A percentile compares a stretch with the other conserved stretches of the same genome.
These are phyloP conservation scores for Saccostrea cuccullata DNA, from an alignment of 1,140 invertebrate genomes.

Conservation along the genomic window DNA sequence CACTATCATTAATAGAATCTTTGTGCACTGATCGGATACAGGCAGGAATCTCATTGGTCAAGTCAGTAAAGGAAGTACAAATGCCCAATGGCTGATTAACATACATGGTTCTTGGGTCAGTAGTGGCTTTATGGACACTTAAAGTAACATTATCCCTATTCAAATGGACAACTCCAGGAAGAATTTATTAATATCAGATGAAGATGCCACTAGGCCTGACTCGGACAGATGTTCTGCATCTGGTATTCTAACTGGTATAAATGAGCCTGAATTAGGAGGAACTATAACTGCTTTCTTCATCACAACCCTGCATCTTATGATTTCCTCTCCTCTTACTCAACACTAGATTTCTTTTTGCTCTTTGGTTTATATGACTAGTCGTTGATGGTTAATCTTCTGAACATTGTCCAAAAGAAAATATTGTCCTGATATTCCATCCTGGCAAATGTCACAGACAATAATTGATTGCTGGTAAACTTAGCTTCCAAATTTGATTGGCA, in stretches of 20 bases:
- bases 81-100: not conserved
- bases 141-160: not conserved
- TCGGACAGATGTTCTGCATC: not conserved
- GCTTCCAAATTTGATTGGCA: not conserved
- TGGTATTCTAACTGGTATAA: not conserved
- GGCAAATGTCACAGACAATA: conserved; percentile 40
- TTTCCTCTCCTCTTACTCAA: not conserved
- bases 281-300: not conserved
- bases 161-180: not conserved
- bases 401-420: conserved; percentile 13
- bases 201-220: not conserved
- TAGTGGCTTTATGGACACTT: not conserved
- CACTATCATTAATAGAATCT: not conserved
- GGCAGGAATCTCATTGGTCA: not conserved
- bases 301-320: not conserved
- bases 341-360: conserved; percentile 30
- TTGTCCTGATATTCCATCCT: conserved; percentile 45
- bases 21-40: not conserved
- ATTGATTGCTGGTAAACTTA: not conserved
- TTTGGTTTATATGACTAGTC: not conserved
- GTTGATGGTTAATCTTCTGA: conserved; percentile 32
- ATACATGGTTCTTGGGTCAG: not conserved
- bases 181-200: too few species aligned
- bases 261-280: not conserved
- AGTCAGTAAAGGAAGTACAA: not conserved